Evolutionary conservation across 2,113 vertebrate genomes (phyloP), one percentile per base, ranked within the genome.

Genomic region (Eubucco bourcierii): DNA sequence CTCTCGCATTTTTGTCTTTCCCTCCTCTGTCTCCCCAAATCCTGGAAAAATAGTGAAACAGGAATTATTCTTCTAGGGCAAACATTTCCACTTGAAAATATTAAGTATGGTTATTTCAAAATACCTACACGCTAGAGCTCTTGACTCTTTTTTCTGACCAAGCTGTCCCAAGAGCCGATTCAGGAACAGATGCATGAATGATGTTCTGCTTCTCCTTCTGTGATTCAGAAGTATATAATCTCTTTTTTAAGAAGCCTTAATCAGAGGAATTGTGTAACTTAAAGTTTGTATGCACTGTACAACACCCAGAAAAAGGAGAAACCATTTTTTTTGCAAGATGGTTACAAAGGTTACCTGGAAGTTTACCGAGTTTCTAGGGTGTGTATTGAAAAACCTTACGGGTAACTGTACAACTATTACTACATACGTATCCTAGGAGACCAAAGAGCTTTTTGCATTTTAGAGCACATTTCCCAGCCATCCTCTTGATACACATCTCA

Each of bases 351-450:
- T 47, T 83, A 79, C 23, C 66, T 88, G 75, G 56, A 94, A 86
- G 79, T 90, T 90, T n/a, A 88, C 55, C 34, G 46, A 18, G 31
- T 83, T 93, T 90, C 92, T 84, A 59, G 50, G 18, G 66, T 71
- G 66, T 46, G 79, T 76, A 37, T 1, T 56, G 58, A 67, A 88
- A 95, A 95, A 78, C 64, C 81, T 55, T 67, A 78, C 8, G 63
- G 90, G 63, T 87, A 93, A 95, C 81, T 70, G 73, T 73, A 95
- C 70, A 91, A 94, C 75, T 86, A 90, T 59, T 92, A 91, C 90
- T 90, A 94, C 85, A 76, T 29, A 93, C 3, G 95, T 96, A 96
- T 95, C 97, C 96, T 97, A 97, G 97, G 96, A 97, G 95, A 97
- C 94, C 80, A 94, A 91, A 96, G 81, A 91, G 75, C 88, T 95